A percentile compares a stretch with the other conserved stretches of the same genome.
Conservation (phyloP, 2,113 vertebrate genomes). For the Lota lota region DNA sequence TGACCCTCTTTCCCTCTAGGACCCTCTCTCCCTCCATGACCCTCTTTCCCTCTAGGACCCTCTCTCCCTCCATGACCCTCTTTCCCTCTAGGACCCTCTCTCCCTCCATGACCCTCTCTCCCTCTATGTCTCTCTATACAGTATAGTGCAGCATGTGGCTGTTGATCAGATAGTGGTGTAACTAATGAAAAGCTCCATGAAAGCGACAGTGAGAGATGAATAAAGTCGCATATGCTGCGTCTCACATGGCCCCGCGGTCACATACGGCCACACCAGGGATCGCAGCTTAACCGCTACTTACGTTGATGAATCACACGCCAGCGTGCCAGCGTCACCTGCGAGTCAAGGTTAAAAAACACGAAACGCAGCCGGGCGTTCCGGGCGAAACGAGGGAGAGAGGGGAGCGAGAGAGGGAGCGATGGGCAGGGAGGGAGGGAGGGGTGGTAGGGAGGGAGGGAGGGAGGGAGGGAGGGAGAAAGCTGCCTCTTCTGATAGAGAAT, state of each 20-base stretch:
- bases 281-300: constrained; percentile 84
- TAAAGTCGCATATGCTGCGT: constrained; percentile 86
- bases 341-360: constrained; percentile 93
- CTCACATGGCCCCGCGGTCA: too few species aligned
- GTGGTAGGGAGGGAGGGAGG: constrained; percentile 6
- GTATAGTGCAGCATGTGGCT: constrained; percentile 54
- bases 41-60: neutral
- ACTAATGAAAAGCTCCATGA: constrained; percentile 92
- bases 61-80: neutral
- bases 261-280: neutral
- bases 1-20: constrained; percentile 2
- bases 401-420: constrained; percentile 2
- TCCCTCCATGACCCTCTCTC: neutral
- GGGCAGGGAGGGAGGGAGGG: constrained; percentile 8
- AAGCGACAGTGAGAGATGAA: constrained; percentile 98
- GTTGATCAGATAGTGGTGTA: constrained; percentile 89
- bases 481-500: constrained; percentile 50
- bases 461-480: constrained; percentile 23
- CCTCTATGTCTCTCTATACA: constrained; percentile 6
- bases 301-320: constrained; percentile 89
- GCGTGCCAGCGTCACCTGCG: constrained; percentile 82
- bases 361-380: constrained; percentile 59
- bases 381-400: constrained; percentile 42
- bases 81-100: neutral
- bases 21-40: neutral